Percentiles rank a stretch among this genome's conserved stretches.
Conservation (phyloP, 2,888 invertebrate genomes). For the Fabriciana adippe region DNA sequence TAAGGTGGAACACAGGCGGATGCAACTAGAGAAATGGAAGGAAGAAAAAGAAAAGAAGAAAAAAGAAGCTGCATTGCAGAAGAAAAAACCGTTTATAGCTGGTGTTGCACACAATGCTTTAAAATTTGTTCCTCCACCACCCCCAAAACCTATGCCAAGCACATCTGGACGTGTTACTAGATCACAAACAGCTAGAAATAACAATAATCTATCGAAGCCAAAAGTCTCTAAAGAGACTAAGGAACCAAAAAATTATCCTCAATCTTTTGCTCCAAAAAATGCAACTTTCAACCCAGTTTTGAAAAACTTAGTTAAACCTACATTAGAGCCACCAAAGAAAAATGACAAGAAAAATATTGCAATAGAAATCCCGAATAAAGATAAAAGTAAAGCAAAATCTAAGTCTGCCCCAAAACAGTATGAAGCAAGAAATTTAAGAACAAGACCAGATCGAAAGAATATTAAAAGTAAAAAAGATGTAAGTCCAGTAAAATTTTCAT, state of each 20-base stretch:
- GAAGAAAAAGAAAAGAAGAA: constrained; percentile 68
- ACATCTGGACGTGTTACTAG: constrained; percentile 66
- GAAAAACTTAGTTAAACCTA: constrained; percentile 48
- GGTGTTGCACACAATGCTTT: constrained; percentile 58
- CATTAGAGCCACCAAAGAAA: not conserved
- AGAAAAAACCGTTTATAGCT: constrained; percentile 68
- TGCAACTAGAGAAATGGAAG: constrained; percentile 72
- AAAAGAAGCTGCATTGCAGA: constrained; percentile 55
- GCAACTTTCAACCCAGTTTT: constrained; percentile 76
- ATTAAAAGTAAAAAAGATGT: constrained; percentile 4
- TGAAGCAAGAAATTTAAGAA: constrained; percentile 21
- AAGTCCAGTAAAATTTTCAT: not conserved
- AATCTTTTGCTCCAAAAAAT: constrained; percentile 80
- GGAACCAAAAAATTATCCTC: constrained; percentile 26
- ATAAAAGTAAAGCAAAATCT: constrained; percentile 10
- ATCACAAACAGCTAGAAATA: constrained; percentile 55
- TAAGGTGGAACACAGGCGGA: constrained; percentile 58
- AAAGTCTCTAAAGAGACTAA: constrained; percentile 32
- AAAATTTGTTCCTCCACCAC: constrained; percentile 59
- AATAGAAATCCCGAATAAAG: not conserved
- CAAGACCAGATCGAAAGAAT: constrained; percentile 6
- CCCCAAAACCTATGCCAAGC: constrained; percentile 56
- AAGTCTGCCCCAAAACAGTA: constrained; percentile 2
- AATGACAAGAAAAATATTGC: not conserved
- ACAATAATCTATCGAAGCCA: constrained; percentile 24